A percentile compares a stretch with the other conserved stretches of the same genome.
phyloP scores from a whole-genome alignment of 2,797 vertebrate species.

The Poeciliopsis turneri region DNA sequence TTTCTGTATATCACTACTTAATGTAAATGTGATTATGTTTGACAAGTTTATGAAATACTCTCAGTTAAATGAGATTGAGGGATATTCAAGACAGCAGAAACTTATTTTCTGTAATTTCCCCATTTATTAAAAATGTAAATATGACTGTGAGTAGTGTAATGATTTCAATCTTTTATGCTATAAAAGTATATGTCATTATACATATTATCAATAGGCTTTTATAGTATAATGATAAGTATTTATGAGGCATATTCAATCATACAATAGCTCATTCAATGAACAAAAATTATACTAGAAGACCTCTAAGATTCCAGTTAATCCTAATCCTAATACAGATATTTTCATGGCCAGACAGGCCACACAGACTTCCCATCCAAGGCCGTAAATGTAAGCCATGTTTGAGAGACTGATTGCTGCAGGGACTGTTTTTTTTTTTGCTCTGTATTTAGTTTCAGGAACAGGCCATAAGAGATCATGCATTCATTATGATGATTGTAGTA shows the following conservation, averaged over 20 bases:
- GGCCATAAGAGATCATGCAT: constrained; percentile 30
- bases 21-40: background rate
- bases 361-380: constrained; percentile 51
- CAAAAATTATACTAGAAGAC: constrained; percentile 20
- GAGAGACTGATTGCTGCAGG: constrained; percentile 56
- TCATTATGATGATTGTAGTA: constrained; percentile 45
- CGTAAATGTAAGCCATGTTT: constrained; percentile 43
- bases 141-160: background rate
- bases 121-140: background rate
- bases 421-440: constrained; percentile 28
- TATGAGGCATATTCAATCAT: constrained; percentile 4
- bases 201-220: background rate
- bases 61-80: no score
- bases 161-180: background rate
- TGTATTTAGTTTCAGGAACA: constrained; percentile 63
- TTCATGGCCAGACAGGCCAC: constrained; percentile 49
- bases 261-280: constrained; percentile 2
- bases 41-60: background rate
- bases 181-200: no score
- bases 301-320: constrained; percentile 35
- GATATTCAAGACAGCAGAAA: background rate
- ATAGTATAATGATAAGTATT: background rate
- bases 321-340: constrained; percentile 57
- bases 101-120: background rate
- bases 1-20: background rate